Evolutionary conservation across 2,888 invertebrate genomes (phyloP).

Genomic region (Callinectes sapidus): DNA sequence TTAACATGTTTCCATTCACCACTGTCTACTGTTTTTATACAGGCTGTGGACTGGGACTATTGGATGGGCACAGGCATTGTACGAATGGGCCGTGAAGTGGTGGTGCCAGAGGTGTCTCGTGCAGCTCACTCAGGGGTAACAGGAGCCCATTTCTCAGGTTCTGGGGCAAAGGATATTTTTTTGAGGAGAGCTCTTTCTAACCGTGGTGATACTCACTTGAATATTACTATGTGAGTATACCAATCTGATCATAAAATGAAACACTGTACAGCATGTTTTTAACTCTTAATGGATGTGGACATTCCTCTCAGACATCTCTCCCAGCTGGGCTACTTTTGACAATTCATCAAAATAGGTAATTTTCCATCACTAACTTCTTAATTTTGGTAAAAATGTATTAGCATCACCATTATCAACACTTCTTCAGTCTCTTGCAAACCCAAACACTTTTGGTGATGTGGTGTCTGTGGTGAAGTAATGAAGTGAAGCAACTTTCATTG

Average conservation of each 20-base stretch:
- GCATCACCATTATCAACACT: no score
- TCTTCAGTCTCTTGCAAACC: no score
- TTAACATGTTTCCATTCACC: neutral
- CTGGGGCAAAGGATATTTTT: neutral
- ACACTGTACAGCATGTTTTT: neutral
- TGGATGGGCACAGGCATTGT: slow-evolving; percentile 61
- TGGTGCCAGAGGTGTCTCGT: slow-evolving; percentile 59
- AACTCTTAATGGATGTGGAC: neutral
- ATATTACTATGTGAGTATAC: slow-evolving; percentile 44
- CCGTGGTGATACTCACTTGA: slow-evolving; percentile 13
- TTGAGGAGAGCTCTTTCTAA: slow-evolving; percentile 50
- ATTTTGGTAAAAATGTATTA: no score
- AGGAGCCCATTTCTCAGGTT: slow-evolving; percentile 48
- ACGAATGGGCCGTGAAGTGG: slow-evolving; percentile 44
- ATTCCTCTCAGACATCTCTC: no score
- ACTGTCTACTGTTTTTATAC: neutral
- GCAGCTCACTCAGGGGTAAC: slow-evolving; percentile 53
- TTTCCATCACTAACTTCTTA: no score
- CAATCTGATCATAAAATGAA: neutral
- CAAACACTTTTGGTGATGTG: no score
- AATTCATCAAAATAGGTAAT: no score
- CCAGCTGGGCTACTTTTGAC: no score
- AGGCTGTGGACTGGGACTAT: slow-evolving; percentile 63
- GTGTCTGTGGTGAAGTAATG: no score
- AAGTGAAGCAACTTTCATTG: no score